Base-by-base conservation (phyloP, 2,797 vertebrate species). In the Euphonia xanthogaster region DNA sequence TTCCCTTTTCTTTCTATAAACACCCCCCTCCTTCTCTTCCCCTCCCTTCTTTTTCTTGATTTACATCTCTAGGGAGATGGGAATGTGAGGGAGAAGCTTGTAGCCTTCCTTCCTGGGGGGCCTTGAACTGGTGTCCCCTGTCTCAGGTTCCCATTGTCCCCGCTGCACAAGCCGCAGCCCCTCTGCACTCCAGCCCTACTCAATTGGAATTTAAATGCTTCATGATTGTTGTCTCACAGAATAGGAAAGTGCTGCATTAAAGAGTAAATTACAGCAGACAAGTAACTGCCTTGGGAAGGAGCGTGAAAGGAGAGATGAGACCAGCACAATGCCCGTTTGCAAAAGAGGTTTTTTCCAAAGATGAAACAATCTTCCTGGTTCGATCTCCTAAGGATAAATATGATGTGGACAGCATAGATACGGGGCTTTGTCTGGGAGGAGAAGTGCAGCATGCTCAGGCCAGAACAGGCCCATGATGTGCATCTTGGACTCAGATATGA, bases 181-280 rank as follows among this genome's bases (percentile, higher is more conserved):
- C 94, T 93, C 95, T 97, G 93, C 95, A 93, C 95, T 95, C 93
- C 90, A 81, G 96, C 95, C 93, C 96, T 96, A 98, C 97, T 98
- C 97, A 97, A 97, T 97, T 97, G 97, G 97, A 98, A 98, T 98
- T 98, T 98, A 97, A 98, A 98, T 98, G 97, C 97, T 96, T 94
- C 67, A 86, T 95, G 96, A 98, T 97, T 98, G 97, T 98, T 97
- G 97, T 91, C 95, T 83, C 65, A 90, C 92, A 97, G 96, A 97
- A 97, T 97, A 96, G 96, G 80, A 93, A 96, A 97, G 95, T 84
- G 90, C 96, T 92, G 96, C 85, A 91, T 97, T 97, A 97, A 96
- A 96, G 93, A 97, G 95, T 96, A 97, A 97, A 97, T 97, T 97
- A 97, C 94, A 97, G 89, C 91, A 96, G 92, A 96, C 89, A 97